These are phyloP conservation scores for Pipra filicauda DNA, from an alignment of 2,113 vertebrate genomes.

Conservation along the genomic window DNA sequence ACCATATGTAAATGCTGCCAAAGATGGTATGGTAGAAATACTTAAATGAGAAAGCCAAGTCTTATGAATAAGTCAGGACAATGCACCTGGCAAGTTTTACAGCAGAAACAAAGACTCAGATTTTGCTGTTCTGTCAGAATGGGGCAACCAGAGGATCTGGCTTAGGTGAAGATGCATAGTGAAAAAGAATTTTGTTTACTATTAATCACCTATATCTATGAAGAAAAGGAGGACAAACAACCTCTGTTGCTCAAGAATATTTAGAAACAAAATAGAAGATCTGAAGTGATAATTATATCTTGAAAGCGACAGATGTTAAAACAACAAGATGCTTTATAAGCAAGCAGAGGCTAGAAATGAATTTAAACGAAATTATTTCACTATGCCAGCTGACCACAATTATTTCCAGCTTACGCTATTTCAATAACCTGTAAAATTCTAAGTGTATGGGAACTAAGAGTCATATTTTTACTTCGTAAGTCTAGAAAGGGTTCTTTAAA, in stretches of 20 bases:
- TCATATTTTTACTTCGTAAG: background rate
- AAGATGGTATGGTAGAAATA: background rate
- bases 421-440: constrained; percentile 17
- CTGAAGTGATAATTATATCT: constrained; percentile 34
- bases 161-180: background rate
- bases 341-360: constrained; percentile 18
- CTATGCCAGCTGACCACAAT: background rate
- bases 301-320: constrained; percentile 34
- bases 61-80: background rate
- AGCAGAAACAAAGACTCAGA: background rate
- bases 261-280: constrained; percentile 28
- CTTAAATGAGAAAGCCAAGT: background rate
- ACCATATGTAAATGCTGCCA: background rate
- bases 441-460: background rate
- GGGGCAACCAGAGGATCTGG: background rate
- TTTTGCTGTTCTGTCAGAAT: background rate
- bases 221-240: background rate
- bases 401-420: constrained; percentile 7
- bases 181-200: background rate
- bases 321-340: constrained; percentile 35
- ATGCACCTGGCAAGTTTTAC: background rate
- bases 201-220: background rate
- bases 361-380: constrained; percentile 6
- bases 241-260: constrained; percentile 1
- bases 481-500: background rate